Evolutionary conservation across 2,113 vertebrate genomes (phyloP).

Genomic region (Charina bottae): DNA sequence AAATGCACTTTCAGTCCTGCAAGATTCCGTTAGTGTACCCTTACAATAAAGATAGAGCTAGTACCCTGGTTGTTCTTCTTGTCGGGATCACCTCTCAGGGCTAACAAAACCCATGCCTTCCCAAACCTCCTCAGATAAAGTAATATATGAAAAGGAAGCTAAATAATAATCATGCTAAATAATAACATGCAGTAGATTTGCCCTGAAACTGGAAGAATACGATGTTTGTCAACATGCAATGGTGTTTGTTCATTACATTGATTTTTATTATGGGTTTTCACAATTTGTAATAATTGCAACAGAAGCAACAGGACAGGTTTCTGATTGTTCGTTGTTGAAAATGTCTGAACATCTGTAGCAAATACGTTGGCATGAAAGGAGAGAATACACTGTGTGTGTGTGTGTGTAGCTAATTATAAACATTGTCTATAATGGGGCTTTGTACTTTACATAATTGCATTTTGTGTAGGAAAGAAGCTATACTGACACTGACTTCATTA

Average conservation of each 20-base stretch:
- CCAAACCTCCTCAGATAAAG: background rate
- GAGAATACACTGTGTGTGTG: background rate
- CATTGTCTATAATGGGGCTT: slow-evolving; percentile 76
- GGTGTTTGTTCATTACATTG: slow-evolving; percentile 70
- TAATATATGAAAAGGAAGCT: background rate
- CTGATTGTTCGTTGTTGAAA: slow-evolving; percentile 78
- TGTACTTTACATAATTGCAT: slow-evolving; percentile 78
- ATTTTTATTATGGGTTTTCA: slow-evolving; percentile 76
- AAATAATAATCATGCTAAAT: slow-evolving; percentile 14
- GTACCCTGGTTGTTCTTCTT: background rate
- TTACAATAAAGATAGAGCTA: background rate
- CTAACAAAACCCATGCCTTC: background rate
- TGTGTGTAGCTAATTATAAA: slow-evolving; percentile 73
- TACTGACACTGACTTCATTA: slow-evolving; percentile 74
- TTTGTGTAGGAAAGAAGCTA: slow-evolving; percentile 71
- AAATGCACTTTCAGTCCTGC: background rate
- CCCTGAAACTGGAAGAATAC: slow-evolving; percentile 71
- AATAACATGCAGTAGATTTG: slow-evolving; percentile 50
- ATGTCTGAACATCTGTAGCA: slow-evolving; percentile 78
- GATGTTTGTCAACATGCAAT: slow-evolving; percentile 79
- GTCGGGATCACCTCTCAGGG: background rate
- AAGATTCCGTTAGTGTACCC: background rate
- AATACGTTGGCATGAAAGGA: slow-evolving; percentile 71
- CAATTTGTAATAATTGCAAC: slow-evolving; percentile 74
- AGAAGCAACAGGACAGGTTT: slow-evolving; percentile 71